Conservation (phyloP, 2,797 vertebrate species). For the Lepus oiostolus region DNA sequence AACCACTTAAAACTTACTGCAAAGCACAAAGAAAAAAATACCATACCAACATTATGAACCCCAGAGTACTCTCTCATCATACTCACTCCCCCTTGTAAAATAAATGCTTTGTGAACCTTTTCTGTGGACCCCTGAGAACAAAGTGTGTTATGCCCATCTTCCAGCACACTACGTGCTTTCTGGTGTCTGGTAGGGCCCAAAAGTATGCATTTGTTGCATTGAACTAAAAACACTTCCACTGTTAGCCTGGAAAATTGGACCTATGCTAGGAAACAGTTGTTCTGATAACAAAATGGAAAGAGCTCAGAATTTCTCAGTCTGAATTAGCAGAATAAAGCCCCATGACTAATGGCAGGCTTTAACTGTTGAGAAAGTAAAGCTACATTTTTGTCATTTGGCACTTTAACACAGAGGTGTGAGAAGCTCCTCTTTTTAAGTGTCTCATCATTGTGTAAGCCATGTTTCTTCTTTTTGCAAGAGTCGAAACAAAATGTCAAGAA, state of each 20-base stretch:
- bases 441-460: slow-evolving; percentile 48
- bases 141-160: background rate
- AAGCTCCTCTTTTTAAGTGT: background rate
- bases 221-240: background rate
- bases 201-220: background rate
- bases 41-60: background rate
- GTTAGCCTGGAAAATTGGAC: background rate
- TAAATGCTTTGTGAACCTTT: background rate
- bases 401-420: background rate
- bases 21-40: background rate
- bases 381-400: background rate
- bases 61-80: background rate
- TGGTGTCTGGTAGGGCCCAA: background rate
- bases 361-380: background rate
- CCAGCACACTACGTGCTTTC: background rate
- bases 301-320: background rate
- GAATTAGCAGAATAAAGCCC: slow-evolving; percentile 16
- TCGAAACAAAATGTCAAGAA: slow-evolving; percentile 69
- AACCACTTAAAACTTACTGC: background rate
- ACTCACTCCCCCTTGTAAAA: background rate
- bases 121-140: background rate
- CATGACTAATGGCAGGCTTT: background rate
- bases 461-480: slow-evolving; percentile 64
- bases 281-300: background rate
- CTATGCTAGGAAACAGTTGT: background rate